phyloP scores from a whole-genome alignment of 2,888 invertebrate species.

The Mesodorylaimus sp. region DNA sequence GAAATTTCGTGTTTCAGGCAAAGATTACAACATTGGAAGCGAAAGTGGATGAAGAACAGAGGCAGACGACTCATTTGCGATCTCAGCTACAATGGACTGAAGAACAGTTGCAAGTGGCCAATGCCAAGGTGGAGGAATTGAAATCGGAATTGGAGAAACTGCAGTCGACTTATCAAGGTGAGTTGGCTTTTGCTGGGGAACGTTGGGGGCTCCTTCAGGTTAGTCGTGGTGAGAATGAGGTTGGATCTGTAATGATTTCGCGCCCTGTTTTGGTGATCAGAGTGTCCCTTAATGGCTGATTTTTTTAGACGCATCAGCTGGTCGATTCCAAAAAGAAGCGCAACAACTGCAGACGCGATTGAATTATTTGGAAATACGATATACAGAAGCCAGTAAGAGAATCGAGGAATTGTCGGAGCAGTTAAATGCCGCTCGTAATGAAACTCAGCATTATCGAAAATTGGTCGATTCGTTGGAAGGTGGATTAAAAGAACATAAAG shows the following conservation, averaged over 20 bases:
- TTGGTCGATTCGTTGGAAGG: too few species aligned
- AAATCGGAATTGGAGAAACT: background rate
- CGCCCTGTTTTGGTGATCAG: background rate
- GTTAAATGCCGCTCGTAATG: background rate
- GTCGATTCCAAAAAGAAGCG: conserved; percentile 4
- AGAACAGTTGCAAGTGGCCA: background rate
- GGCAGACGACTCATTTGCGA: background rate
- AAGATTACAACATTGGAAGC: background rate
- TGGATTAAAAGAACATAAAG: too few species aligned
- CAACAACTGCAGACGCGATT: conserved; percentile 6
- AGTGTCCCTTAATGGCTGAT: background rate
- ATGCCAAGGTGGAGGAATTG: background rate
- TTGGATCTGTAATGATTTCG: too few species aligned
- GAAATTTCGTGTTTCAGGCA: background rate
- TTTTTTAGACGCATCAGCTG: background rate
- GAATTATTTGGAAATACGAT: conserved; percentile 7
- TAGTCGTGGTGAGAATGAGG: too few species aligned
- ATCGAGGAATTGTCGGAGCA: background rate
- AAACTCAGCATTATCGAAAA: too few species aligned
- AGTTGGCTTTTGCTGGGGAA: too few species aligned
- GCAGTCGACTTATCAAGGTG: background rate
- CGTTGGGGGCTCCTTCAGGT: too few species aligned
- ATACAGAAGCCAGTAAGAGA: background rate
- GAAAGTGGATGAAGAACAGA: background rate
- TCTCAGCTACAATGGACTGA: background rate